phyloP scores from a whole-genome alignment of 1,140 invertebrate species.

The Philaenus spumarius region DNA sequence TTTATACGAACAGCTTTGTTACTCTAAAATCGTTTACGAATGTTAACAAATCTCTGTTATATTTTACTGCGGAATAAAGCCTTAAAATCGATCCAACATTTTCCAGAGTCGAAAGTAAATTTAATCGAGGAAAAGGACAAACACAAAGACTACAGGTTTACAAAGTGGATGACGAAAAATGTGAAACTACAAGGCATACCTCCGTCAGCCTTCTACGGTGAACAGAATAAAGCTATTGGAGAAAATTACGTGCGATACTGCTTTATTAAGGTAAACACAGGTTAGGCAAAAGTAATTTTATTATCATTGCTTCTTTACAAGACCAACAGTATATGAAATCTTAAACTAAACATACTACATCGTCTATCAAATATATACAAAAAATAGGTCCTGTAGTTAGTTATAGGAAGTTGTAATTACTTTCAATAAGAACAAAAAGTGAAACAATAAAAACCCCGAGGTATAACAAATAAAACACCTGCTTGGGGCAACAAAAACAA shows the following conservation, averaged over 20 bases:
- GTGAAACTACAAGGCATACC: constrained; percentile 92
- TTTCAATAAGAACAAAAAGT: too few relatives aligned
- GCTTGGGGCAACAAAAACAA: too few relatives aligned
- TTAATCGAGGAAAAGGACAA: constrained; percentile 58
- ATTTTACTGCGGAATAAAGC: neutral
- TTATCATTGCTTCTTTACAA: too few relatives aligned
- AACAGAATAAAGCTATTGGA: constrained; percentile 71
- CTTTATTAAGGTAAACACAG: constrained; percentile 78
- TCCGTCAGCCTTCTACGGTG: constrained; percentile 86
- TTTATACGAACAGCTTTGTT: neutral
- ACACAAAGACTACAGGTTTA: constrained; percentile 85
- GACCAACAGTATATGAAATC: too few relatives aligned
- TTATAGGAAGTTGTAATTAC: too few relatives aligned
- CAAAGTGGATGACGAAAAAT: constrained; percentile 92
- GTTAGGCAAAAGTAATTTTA: neutral
- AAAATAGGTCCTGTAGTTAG: too few relatives aligned
- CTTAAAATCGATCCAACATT: neutral
- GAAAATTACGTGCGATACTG: constrained; percentile 88
- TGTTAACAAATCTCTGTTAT: neutral
- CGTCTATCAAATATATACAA: too few relatives aligned
- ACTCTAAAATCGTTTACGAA: neutral
- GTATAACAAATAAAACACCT: too few relatives aligned
- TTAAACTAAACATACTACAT: too few relatives aligned
- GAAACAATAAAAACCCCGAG: too few relatives aligned
- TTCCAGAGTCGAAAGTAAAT: constrained; percentile 16